Percentiles rank a stretch among this genome's conserved stretches.
Conservation (phyloP, 2,797 vertebrate species). For the Naso thynnoides region DNA sequence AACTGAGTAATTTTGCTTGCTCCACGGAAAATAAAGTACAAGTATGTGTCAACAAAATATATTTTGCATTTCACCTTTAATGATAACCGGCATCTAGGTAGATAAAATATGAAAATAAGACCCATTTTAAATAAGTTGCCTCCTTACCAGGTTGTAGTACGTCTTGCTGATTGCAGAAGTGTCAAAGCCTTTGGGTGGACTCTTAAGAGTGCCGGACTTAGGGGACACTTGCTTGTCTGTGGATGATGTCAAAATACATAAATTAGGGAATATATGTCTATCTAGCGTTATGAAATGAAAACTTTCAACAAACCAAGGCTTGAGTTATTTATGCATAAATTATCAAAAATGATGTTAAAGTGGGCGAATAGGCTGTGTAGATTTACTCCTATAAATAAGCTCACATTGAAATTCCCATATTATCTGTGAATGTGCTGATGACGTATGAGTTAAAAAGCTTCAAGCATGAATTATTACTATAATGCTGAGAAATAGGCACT, state of each 20-base stretch:
- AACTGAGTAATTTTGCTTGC: too few species aligned
- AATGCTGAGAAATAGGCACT: neutral
- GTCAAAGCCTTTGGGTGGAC: slow-evolving; percentile 95
- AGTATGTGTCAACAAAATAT: too few species aligned
- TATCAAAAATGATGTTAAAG: neutral
- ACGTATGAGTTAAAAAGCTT: too few species aligned
- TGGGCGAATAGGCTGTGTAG: neutral
- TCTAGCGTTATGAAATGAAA: neutral
- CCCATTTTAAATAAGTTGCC: neutral
- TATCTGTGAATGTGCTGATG: too few species aligned
- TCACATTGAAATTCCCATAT: too few species aligned
- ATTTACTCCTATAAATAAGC: neutral
- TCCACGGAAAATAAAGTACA: too few species aligned
- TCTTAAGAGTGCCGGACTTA: slow-evolving; percentile 95
- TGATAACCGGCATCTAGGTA: too few species aligned
- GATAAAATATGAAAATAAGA: neutral
- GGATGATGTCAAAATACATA: slow-evolving; percentile 22
- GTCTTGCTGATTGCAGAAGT: slow-evolving; percentile 95
- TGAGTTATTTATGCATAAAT: neutral
- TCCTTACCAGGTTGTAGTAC: slow-evolving; percentile 97
- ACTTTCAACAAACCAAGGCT: neutral
- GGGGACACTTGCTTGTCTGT: slow-evolving; percentile 97
- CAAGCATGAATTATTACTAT: neutral
- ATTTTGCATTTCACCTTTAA: too few species aligned
- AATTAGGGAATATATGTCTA: neutral